Conservation (phyloP, 2,888 invertebrate species). For the Andrena praecox region DNA sequence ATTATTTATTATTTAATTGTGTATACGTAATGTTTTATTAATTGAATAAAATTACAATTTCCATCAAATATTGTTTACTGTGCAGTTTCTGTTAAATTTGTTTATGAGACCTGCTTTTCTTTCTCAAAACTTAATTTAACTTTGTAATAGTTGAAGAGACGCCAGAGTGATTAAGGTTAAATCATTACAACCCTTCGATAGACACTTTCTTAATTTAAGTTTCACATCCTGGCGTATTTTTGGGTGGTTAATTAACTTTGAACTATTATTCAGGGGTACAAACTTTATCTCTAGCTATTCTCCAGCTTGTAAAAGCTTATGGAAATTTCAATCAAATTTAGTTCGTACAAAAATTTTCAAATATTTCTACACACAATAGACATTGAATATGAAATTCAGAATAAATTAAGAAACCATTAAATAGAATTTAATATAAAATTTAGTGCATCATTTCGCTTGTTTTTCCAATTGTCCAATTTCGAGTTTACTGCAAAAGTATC, state of each 20-base stretch:
- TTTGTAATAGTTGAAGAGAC: not conserved
- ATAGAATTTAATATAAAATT: too few relatives aligned
- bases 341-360: not conserved
- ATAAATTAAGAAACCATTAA: not conserved
- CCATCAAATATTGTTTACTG: too few relatives aligned
- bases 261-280: not conserved
- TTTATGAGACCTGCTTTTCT: not conserved
- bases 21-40: too few relatives aligned
- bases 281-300: not conserved
- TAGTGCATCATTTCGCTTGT: too few relatives aligned
- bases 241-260: not conserved
- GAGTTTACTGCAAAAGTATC: too few relatives aligned
- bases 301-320: not conserved
- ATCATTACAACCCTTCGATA: not conserved
- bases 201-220: conserved; percentile 4
- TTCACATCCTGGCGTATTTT: not conserved
- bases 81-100: not conserved
- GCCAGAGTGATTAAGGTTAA: not conserved
- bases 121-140: not conserved
- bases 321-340: not conserved
- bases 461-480: too few relatives aligned
- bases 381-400: not conserved
- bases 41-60: too few relatives aligned
- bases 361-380: too few relatives aligned
- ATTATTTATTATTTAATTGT: too few relatives aligned